Conservation (phyloP, 1,140 invertebrate genomes). For the Calliopsis andreniformis region DNA sequence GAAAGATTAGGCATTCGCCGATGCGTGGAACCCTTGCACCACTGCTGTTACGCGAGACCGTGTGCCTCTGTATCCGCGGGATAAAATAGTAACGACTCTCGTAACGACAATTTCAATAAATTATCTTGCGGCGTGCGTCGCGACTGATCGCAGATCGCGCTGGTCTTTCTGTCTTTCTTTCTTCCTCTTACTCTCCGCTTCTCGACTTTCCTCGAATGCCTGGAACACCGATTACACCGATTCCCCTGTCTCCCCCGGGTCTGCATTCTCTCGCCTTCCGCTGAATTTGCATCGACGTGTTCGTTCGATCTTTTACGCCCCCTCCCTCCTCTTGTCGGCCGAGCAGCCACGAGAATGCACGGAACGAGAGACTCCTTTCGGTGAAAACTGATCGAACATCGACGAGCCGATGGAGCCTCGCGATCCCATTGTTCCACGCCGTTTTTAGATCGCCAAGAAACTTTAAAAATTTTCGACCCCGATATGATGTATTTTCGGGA, state of each 20-base stretch:
- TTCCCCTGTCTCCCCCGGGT: background rate
- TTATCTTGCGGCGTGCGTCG: constrained; percentile 15
- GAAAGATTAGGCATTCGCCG: constrained; percentile 40
- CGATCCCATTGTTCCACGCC: constrained; percentile 2
- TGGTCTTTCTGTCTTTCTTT: no score
- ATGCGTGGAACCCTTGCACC: constrained; percentile 12
- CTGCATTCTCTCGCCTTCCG: background rate
- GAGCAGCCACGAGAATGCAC: constrained; percentile 3
- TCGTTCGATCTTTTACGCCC: background rate
- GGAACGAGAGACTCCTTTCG: background rate
- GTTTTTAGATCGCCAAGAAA: background rate
- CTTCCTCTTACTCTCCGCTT: no score
- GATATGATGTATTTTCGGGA: no score
- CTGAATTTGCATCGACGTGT: background rate
- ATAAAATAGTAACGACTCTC: constrained; percentile 34
- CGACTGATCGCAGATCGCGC: constrained; percentile 24
- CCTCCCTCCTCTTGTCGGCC: background rate
- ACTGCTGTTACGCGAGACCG: constrained; percentile 24
- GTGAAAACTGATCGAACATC: constrained; percentile 32
- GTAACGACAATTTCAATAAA: constrained; percentile 43
- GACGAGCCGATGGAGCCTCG: background rate
- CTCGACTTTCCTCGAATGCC: constrained; percentile 16
- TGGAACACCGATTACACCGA: constrained; percentile 34
- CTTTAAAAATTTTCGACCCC: background rate
- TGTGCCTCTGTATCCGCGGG: background rate